Evolutionary conservation across 2,888 invertebrate species (phyloP).

Genomic region (Hypsopygia costalis): DNA sequence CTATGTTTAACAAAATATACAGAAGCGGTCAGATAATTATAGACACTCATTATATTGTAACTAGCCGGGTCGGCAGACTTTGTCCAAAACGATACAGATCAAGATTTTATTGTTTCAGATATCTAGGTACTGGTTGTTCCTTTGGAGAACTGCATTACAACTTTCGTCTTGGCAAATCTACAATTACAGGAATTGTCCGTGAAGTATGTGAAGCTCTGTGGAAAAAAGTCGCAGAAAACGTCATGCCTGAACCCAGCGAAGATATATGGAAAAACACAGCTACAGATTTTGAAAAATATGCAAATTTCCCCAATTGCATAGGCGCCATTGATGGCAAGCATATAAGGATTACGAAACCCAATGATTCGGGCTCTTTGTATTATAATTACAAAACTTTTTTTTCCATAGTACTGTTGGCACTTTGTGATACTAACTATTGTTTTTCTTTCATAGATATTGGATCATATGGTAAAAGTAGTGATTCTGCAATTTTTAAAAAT

Average conservation of each 20-base stretch:
- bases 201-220: conserved; percentile 21
- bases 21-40: too few species aligned
- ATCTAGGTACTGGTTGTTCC: conserved; percentile 27
- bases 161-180: conserved; percentile 28
- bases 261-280: conserved; percentile 26
- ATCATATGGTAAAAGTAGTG: conserved; percentile 18
- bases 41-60: too few species aligned
- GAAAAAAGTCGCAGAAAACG: conserved; percentile 19
- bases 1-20: conserved; percentile 8
- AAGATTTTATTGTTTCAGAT: conserved; percentile 24
- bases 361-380: conserved; percentile 12
- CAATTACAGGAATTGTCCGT: conserved; percentile 14
- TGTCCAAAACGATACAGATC: conserved; percentile 3
- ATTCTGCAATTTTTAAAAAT: conserved; percentile 14
- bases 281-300: conserved; percentile 21
- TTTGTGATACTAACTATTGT: conserved; percentile 9
- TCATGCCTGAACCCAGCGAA: conserved; percentile 20
- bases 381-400: conserved; percentile 14
- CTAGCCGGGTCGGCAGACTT: too few species aligned
- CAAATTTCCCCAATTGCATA: conserved; percentile 30
- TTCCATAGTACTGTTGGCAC: conserved; percentile 14
- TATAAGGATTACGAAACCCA: conserved; percentile 20
- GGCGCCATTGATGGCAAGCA: conserved; percentile 30
- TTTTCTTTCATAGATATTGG: conserved; percentile 13
- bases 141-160: conserved; percentile 24